Percentiles rank a stretch among this genome's conserved stretches.
Conservation (phyloP, 2,797 vertebrate species). For the Megaceryle alcyon region DNA sequence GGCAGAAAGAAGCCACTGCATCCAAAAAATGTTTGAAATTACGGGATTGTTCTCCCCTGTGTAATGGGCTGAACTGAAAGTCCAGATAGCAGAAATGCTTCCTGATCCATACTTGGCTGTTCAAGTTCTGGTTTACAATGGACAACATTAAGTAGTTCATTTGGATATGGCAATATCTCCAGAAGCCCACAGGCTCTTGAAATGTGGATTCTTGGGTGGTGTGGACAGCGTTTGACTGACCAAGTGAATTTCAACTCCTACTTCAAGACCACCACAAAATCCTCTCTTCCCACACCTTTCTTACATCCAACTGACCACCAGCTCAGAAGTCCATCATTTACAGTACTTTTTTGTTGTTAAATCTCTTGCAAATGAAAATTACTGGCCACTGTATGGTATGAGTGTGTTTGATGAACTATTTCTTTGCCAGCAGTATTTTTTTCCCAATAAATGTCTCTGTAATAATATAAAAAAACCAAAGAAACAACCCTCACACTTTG, state of each 20-base stretch:
- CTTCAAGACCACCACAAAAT: not conserved
- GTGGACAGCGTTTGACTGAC: not conserved
- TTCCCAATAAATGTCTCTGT: not conserved
- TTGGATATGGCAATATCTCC: not conserved
- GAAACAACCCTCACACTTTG: not conserved
- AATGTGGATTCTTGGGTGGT: not conserved
- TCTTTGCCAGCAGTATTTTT: not conserved
- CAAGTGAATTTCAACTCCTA: not conserved
- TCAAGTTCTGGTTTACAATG: not conserved
- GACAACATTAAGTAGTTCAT: not conserved
- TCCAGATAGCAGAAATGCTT: not conserved
- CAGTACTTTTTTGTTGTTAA: not conserved
- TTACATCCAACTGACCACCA: not conserved
- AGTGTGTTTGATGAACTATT: not conserved
- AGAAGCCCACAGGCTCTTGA: not conserved
- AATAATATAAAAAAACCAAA: not conserved
- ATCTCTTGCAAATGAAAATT: not conserved
- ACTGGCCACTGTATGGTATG: not conserved
- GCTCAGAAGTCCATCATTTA: not conserved
- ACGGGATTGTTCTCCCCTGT: not conserved
- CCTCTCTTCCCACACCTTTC: not conserved
- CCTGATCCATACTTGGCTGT: not conserved
- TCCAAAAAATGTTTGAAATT: not conserved
- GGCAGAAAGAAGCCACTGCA: not conserved
- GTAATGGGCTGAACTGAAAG: not conserved